phyloP scores from a whole-genome alignment of 1,140 invertebrate genomes.

The Brachionus koreanus region DNA sequence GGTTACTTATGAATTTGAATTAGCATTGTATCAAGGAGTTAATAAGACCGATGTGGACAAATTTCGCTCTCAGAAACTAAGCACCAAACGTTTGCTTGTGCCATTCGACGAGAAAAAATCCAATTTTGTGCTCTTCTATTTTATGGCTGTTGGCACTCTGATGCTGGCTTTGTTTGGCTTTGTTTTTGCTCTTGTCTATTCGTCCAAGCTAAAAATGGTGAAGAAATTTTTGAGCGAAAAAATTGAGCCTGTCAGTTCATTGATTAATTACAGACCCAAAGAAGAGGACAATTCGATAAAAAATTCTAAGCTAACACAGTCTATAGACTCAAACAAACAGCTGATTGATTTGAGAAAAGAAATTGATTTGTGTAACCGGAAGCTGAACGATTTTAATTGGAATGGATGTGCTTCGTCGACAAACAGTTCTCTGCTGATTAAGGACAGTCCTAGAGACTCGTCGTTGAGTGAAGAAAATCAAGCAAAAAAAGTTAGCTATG shows the following conservation, averaged over 20 bases:
- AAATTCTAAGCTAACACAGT: background rate
- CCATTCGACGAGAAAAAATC: background rate
- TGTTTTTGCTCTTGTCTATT: background rate
- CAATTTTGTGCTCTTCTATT: background rate
- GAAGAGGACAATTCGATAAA: background rate
- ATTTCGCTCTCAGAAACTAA: background rate
- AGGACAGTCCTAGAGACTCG: constrained; percentile 6
- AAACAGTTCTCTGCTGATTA: constrained; percentile 2
- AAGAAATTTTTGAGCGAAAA: constrained; percentile 10
- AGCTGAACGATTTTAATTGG: constrained; percentile 10
- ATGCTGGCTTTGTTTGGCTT: background rate
- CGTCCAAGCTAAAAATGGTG: background rate
- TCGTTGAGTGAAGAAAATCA: background rate
- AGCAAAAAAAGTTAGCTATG: constrained; percentile 13
- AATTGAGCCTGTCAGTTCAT: background rate
- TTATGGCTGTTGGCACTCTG: background rate
- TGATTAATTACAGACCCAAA: background rate
- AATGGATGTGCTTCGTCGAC: background rate
- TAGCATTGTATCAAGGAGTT: background rate
- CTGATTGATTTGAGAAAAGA: constrained; percentile 13
- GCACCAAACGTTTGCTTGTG: background rate
- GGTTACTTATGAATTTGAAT: background rate
- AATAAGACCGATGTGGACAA: background rate
- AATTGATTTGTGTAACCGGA: constrained; percentile 11
- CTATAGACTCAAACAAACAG: background rate